phyloP scores from a whole-genome alignment of 2,888 invertebrate species.

The Resseliella maxima region DNA sequence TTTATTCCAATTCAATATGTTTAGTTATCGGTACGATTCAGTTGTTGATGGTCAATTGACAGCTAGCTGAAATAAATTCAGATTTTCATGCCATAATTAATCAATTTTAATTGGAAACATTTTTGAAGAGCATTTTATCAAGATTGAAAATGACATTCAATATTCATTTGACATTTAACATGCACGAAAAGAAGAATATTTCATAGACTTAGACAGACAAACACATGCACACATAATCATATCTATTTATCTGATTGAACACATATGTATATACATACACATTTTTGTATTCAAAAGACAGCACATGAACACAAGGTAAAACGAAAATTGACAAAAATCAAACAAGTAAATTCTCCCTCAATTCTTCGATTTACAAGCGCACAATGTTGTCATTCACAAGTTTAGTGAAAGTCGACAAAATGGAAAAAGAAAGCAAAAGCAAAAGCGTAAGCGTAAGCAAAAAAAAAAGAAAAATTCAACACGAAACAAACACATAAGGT shows the following conservation, averaged over 20 bases:
- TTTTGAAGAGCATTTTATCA: slow-evolving; percentile 14
- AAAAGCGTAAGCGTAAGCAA: neutral
- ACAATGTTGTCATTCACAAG: neutral
- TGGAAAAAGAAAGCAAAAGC: neutral
- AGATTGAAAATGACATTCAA: neutral
- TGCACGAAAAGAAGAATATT: neutral
- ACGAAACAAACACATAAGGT: too few species aligned
- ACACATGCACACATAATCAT: too few species aligned
- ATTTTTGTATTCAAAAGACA: too few species aligned
- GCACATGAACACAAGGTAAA: too few species aligned
- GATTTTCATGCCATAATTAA: neutral
- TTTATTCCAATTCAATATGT: neutral
- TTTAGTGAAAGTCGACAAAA: neutral
- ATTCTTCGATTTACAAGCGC: neutral
- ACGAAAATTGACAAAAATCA: neutral
- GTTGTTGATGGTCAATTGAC: slow-evolving; percentile 14
- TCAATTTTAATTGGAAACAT: neutral
- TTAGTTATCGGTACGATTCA: neutral
- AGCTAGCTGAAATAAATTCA: slow-evolving; percentile 39
- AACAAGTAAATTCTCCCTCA: neutral
- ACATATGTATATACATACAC: too few species aligned
- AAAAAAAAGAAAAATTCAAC: neutral
- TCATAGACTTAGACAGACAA: too few species aligned
- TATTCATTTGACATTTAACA: neutral
- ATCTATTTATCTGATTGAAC: too few species aligned